A percentile compares a stretch with the other conserved stretches of the same genome.
phyloP scores from a whole-genome alignment of 2,113 vertebrate species.

The Scomber colias region DNA sequence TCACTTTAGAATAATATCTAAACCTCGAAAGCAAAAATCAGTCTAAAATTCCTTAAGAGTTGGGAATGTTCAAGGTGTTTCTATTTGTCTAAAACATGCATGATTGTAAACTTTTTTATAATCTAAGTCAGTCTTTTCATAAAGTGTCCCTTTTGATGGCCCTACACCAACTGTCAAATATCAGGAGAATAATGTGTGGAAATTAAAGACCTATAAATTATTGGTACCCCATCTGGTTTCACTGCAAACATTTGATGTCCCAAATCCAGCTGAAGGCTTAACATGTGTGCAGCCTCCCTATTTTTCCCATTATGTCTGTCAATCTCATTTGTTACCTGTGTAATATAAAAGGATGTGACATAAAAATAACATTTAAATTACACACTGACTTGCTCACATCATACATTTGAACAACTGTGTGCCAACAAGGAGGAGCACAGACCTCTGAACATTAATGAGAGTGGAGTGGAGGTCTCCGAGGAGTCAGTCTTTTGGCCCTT shows the following conservation, averaged over 20 bases:
- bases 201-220: constrained; percentile 36
- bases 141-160: neutral
- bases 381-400: constrained; percentile 49
- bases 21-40: no score
- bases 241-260: constrained; percentile 33
- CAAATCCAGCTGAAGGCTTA: constrained; percentile 19
- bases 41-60: no score
- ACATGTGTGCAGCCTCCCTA: neutral
- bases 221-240: constrained; percentile 33
- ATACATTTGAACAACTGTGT: constrained; percentile 45
- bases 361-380: constrained; percentile 55
- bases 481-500: constrained; percentile 71
- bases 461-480: constrained; percentile 79
- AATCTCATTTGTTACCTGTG: constrained; percentile 48
- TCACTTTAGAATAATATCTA: no score
- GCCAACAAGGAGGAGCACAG: constrained; percentile 55
- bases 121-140: no score
- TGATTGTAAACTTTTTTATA: neutral
- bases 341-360: constrained; percentile 56
- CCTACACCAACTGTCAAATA: constrained; percentile 23
- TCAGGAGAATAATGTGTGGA: constrained; percentile 26
- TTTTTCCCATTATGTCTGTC: constrained; percentile 32
- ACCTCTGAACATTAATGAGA: constrained; percentile 79
- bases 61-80: no score
- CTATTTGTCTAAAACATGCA: no score